These are phyloP conservation scores for Halcyon malimbica DNA, from an alignment of 2,113 vertebrate species.

Conservation along the genomic window DNA sequence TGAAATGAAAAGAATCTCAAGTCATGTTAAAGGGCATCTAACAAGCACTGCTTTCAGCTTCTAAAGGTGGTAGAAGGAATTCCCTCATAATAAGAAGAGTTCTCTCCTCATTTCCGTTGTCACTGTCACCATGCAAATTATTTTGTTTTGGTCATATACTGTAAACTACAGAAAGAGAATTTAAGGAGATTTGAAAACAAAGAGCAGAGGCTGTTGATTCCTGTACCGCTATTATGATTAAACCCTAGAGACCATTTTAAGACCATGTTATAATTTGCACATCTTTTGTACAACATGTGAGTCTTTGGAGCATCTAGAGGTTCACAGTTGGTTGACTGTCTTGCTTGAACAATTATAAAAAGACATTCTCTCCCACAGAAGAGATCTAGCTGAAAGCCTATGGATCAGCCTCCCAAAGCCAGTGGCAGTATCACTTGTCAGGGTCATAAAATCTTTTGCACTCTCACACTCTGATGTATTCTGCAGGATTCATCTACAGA, in stretches of 20 bases:
- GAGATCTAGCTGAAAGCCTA: background rate
- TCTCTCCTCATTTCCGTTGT: background rate
- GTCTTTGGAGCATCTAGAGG: background rate
- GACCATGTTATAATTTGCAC: conserved; percentile 24
- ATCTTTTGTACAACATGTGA: conserved; percentile 12
- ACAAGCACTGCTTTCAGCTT: background rate
- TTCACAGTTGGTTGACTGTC: conserved; percentile 6
- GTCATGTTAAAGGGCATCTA: background rate
- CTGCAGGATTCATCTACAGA: background rate
- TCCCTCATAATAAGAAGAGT: background rate
- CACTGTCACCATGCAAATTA: background rate
- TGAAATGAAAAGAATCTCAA: background rate
- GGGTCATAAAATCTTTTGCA: background rate
- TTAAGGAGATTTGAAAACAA: background rate
- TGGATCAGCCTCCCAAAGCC: background rate
- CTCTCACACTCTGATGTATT: background rate
- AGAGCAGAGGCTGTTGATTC: background rate
- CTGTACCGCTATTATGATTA: conserved; percentile 10
- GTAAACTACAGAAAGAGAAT: background rate
- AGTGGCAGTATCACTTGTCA: background rate
- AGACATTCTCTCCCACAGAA: background rate
- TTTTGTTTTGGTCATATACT: background rate
- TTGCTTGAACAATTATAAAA: conserved; percentile 1
- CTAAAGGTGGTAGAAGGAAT: background rate
- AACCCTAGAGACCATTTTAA: conserved; percentile 42